These are phyloP conservation scores for Pristionchus maxplancki DNA, from an alignment of 2,888 invertebrate species.

Conservation along the genomic window DNA sequence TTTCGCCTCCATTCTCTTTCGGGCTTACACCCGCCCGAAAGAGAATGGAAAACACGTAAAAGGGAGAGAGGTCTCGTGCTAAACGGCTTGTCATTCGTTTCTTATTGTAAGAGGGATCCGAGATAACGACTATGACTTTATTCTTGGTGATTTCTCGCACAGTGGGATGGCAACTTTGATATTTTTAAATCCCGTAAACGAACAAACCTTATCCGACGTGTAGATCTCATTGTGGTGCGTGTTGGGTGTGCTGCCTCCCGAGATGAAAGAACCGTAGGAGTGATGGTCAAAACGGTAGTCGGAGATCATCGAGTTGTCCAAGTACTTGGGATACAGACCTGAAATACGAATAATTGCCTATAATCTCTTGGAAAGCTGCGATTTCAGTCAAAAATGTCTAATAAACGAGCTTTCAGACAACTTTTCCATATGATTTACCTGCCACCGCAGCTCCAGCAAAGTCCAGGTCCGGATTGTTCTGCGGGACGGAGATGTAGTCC, in stretches of 20 bases:
- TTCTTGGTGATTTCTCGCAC: no score
- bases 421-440: neutral
- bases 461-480: slow-evolving; percentile 77
- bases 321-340: slow-evolving; percentile 65
- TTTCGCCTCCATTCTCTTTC: neutral
- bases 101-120: no score
- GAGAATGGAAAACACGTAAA: no score
- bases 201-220: slow-evolving; percentile 36
- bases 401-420: no score
- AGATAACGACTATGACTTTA: no score
- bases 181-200: no score
- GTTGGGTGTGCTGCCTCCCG: slow-evolving; percentile 49
- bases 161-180: no score
- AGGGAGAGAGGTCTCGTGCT: no score
- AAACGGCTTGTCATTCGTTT: no score
- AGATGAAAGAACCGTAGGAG: slow-evolving; percentile 65
- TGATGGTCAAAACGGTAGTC: slow-evolving; percentile 66
- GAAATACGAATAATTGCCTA: slow-evolving; percentile 15
- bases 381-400: no score
- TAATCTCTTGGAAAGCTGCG: no score
- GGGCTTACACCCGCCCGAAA: neutral
- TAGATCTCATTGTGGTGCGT: slow-evolving; percentile 17
- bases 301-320: slow-evolving; percentile 61
- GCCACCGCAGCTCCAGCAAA: slow-evolving; percentile 47
- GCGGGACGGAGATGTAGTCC: slow-evolving; percentile 76